These are phyloP conservation scores for Andrena bucephala DNA, from an alignment of 2,888 invertebrate genomes.

Conservation along the genomic window DNA sequence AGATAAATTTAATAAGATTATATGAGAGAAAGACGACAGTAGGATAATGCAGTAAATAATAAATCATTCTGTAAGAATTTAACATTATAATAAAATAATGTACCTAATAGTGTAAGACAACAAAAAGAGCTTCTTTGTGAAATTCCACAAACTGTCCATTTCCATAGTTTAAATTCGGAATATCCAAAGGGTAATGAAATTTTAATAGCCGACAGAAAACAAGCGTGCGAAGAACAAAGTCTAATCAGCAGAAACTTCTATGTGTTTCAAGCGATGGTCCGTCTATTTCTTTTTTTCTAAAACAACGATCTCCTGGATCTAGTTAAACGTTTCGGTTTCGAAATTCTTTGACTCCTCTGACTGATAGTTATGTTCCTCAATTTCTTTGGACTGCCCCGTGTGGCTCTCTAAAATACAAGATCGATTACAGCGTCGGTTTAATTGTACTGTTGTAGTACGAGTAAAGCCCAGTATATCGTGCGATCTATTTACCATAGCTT, in stretches of 20 bases:
- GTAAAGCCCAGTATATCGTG: too few relatives aligned
- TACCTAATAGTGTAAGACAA: slow-evolving; percentile 21
- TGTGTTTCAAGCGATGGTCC: slow-evolving; percentile 10
- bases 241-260: slow-evolving; percentile 25
- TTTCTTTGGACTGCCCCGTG: slow-evolving; percentile 21
- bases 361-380: slow-evolving; percentile 13
- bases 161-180: neutral
- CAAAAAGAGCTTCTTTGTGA: slow-evolving; percentile 26
- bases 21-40: slow-evolving; percentile 6
- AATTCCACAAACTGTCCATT: neutral
- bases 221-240: slow-evolving; percentile 4
- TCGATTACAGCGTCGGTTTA: slow-evolving; percentile 1
- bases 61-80: slow-evolving; percentile 34
- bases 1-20: slow-evolving; percentile 43
- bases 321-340: slow-evolving; percentile 43
- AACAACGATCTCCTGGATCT: slow-evolving; percentile 44
- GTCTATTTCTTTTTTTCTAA: slow-evolving; percentile 14
- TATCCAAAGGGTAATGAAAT: slow-evolving; percentile 1
- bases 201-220: neutral
- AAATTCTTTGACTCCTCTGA: slow-evolving; percentile 30
- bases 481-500: slow-evolving; percentile 51
- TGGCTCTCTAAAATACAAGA: slow-evolving; percentile 20
- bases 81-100: slow-evolving; percentile 27
- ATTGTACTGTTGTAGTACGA: neutral
- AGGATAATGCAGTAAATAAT: slow-evolving; percentile 11